Evolutionary conservation across 2,888 invertebrate genomes (phyloP), one percentile per base, ranked within the genome.

Genomic region (Gasteruption jaculator): DNA sequence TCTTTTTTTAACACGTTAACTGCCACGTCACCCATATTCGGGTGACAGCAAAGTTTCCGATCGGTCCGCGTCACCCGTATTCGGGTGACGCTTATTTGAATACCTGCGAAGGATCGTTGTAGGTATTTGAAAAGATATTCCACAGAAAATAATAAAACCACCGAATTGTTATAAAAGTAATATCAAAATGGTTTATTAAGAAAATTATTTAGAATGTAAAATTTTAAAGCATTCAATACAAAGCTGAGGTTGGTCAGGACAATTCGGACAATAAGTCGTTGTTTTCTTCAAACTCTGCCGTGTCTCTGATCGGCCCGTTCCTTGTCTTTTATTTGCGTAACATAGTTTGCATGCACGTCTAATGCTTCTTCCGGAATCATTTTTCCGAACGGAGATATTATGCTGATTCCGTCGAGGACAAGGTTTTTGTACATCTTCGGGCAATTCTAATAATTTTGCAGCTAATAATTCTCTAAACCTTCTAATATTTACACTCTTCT

Each of bases 401-500:
- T 36, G 41, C 41, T 27, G 19, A 36, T 19, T 41, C 18, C 25
- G 36, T 20, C 27, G 43, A 38, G 34, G 12, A 20, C 6, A 29
- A 43, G 35, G 39, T 8, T 16, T 15, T 27, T 15, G 34, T 43
- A 14, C n/a, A 43, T 43, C 18, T 34, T 38, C 43, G 39, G 18
- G 7, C 35, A 43, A 20, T 12, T 31, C 30, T 19, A 43, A 19
- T 43, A 43, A 39, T 19, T 39, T 43, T 30, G 39, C 39, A 43
- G 35, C 43, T 18, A 43, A 14, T 19, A 43, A 4, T 39, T 43
- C 39, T 10, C 26, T 39, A 19, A 43, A 43, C 30, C 34, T 12
- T 39, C 39, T 43, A 43, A 43, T 39, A 39, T 39, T 34, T 43
- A 43, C 35, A 39, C 8, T 21, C 15, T 43, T 39, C 24, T 25